Base-by-base conservation (phyloP, 2,113 vertebrate species). In the Vulpes lagopus region DNA sequence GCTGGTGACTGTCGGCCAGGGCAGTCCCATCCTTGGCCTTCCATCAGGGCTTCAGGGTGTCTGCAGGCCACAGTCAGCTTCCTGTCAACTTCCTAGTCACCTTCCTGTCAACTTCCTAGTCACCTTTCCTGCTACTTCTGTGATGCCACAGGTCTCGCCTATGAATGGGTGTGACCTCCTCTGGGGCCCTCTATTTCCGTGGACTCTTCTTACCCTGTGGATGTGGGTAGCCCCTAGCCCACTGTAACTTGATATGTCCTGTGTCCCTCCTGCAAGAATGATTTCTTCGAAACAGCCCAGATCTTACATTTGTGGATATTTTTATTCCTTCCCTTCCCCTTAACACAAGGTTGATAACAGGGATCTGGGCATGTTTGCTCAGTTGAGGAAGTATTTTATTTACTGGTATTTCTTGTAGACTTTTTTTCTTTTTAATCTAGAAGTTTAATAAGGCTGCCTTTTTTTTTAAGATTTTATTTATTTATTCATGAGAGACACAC, bases 221-320 rank as follows among this genome's bases (percentile, higher is more conserved):
- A 73, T 57, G 14, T 3, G 7, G 16, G 11, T 7, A 16, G 6
- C 12, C 12, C 35, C 71, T 11, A 35, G n/a, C n/a, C 38, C 1
- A 0, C 4, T 27, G 3, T 67, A 51, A 51, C 64, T 60, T 60
- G 2, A 22, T 19, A 1, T 11, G 51, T 6, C 30, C 20, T 15
- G 7, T 43, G 38, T 60, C 22, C 32, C 14, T 53, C 57, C 57
- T 20, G 12, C 0, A 17, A 71, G 67, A 22, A 14, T 49, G 57
- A 53, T 38, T 79, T 59, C 35, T 53, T 92, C 53, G 32, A 16
- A 27, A n/a, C 2, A 6, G 32, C 53, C 53, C 3, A 23, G 43
- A 3, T 4, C 83, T 60, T 12, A 23, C 3, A 5, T 64, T 35
- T 19, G 59, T 23, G n/a, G 23, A 6, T 69, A 17, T 23, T 71